phyloP scores from a whole-genome alignment of 2,888 invertebrate species.

The Anthoptus insignis region DNA sequence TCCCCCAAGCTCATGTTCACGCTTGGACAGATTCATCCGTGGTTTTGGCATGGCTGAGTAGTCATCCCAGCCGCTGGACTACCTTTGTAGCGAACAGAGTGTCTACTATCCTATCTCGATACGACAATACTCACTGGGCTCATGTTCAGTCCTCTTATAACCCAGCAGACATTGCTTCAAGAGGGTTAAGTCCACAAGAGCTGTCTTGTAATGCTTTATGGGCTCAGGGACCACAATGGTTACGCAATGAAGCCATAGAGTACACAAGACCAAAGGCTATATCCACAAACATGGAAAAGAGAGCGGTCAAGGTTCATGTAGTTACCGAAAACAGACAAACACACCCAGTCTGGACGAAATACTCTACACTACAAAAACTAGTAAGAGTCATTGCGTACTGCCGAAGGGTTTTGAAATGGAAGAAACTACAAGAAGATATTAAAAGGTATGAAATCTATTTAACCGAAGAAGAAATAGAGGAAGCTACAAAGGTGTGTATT shows the following conservation, averaged over 20 bases:
- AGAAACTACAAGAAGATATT: too few species aligned
- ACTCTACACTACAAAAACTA: background rate
- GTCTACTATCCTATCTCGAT: conserved; percentile 39
- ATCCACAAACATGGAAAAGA: too few species aligned
- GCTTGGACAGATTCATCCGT: conserved; percentile 42
- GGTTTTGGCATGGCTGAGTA: conserved; percentile 41
- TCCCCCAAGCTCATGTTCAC: conserved; percentile 16
- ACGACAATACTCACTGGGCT: conserved; percentile 41
- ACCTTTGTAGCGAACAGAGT: conserved; percentile 36
- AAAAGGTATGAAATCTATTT: too few species aligned
- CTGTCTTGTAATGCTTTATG: conserved; percentile 31
- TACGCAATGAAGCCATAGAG: conserved; percentile 21
- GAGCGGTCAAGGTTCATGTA: background rate
- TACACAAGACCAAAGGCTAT: background rate
- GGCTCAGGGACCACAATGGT: conserved; percentile 41
- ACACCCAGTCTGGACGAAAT: background rate
- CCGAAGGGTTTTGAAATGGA: background rate
- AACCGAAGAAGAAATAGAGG: conserved; percentile 17
- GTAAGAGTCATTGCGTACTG: background rate
- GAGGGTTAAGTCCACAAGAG: conserved; percentile 22
- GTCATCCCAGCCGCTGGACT: conserved; percentile 39
- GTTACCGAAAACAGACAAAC: too few species aligned
- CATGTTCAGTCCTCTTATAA: background rate
- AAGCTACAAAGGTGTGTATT: conserved; percentile 33
- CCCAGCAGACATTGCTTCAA: conserved; percentile 50